These are phyloP conservation scores for Montipora capricornis DNA, from an alignment of 64 coral and sea anemone species.

Conservation along the genomic window DNA sequence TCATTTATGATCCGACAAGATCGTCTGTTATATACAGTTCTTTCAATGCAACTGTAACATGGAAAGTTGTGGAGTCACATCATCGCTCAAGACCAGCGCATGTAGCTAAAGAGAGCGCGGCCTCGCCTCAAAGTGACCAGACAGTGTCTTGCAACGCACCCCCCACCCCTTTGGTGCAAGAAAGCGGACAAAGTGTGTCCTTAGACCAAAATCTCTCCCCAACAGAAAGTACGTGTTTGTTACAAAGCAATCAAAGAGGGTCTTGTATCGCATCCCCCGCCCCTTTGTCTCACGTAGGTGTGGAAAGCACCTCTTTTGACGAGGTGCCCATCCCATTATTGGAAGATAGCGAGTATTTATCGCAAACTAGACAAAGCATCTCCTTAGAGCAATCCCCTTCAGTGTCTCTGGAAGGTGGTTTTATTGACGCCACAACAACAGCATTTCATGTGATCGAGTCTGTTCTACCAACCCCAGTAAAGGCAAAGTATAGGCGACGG, in stretches of 20 bases:
- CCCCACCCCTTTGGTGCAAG: too few relatives aligned
- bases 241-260: neutral
- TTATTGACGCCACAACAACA: neutral
- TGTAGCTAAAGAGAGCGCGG: too few relatives aligned
- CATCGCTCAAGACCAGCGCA: too few relatives aligned
- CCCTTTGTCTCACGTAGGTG: neutral
- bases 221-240: too few relatives aligned
- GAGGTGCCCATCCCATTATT: neutral
- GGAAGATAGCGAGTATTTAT: neutral
- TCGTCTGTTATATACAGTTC: too few relatives aligned
- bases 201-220: too few relatives aligned
- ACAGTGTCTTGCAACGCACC: too few relatives aligned
- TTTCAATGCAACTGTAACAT: too few relatives aligned
- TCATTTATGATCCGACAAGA: too few relatives aligned
- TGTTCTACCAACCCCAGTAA: slow-evolving; percentile 18
- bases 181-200: too few relatives aligned
- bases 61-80: too few relatives aligned
- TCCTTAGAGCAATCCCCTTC: neutral
- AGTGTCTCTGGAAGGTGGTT: neutral
- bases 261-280: neutral
- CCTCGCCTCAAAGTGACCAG: too few relatives aligned
- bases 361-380: neutral
- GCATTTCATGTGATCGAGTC: slow-evolving; percentile 31
- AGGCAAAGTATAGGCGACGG: slow-evolving; percentile 42
- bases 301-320: neutral